Base-by-base conservation (phyloP, 2,888 invertebrate genomes). In the Dynastes hyllus region DNA sequence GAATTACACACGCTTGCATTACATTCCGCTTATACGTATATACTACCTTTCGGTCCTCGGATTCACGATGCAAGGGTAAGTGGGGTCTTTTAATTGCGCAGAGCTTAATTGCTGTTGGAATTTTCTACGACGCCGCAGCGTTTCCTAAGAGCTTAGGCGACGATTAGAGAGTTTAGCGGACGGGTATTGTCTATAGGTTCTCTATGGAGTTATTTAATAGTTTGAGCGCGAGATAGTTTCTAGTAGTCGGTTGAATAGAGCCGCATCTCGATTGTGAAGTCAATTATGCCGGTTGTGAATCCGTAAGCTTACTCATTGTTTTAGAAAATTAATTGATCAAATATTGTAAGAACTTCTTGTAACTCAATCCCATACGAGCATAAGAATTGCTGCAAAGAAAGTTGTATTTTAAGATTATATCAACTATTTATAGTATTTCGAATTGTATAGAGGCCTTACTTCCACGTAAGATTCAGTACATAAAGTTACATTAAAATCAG, bases 1-100 rank as follows among this genome's bases (percentile, higher is more conserved):
- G 79, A 80, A 79, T 77, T 77, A 78, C 78, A 78, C 78, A 73
- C 78, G 73, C 78, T 78, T 78, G 77, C 73, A 75, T 75, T 75
- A 75, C 61, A 75, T 75, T 63, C 55, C 16, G 45, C 11, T 16
- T 63, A 45, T 75, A 61, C 73, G 55, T 22, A 16, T 58, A 11
- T 45, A 45, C 45, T 2, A 45, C 9, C 45, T 45, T 45, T 45
- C 45, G 16, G 50, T 22, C 32, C 22, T 75, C 73, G 61, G 9
- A 45, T 61, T 75, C 45, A 5, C 58, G 61, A 63, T 75, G 73
- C 73, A 63, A 50, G 32, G 32, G 32, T 37, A 37, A 37, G 32
- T 32, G 61, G 73, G 73, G 55, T n/a, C 73, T 75, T 75, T 75
- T 75, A 75, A 75, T 75, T 75, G 61, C 73, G 61, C 61, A 22